Evolutionary conservation across 2,888 invertebrate genomes (phyloP), one percentile per base, ranked within the genome.

Genomic region (Ichneumon xanthorius): DNA sequence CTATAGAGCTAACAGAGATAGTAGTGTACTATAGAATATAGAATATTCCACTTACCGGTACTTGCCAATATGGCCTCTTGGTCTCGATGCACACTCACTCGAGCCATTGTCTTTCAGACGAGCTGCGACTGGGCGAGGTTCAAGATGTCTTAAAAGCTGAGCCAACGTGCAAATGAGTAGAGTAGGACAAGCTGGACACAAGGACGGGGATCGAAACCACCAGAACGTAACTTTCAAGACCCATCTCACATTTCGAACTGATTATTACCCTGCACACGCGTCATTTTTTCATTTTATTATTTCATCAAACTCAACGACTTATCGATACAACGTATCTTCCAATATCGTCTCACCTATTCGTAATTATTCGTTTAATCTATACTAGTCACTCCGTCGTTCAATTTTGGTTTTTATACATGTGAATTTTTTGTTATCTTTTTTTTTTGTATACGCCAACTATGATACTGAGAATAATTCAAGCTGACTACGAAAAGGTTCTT

Each of bases 241-340:
- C 63, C 45, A n/a, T 61, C 63, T 33, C 14, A 65, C 48, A 61
- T 50, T 48, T 71, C 22, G 7, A 33, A 71, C 63, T 71, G 50
- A 19, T 50, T 71, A 26, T 71, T 71, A 40, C 19, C 65, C 67
- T 22, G 65, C 53, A 77, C 77, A 80, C 45, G 70, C 61, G 30
- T 40, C 16, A 80, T 84, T 82, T 77, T 48, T 82, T 82, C 71
- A 55, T 86, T 86, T 86, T 86, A 82, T 86, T 86, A 86, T 82
- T 73, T 86, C 82, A 68, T 86, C 85, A 86, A 86, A 86, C 82
- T 86, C 82, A 86, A 86, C 85, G 85, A 80, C 85, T 86, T 86
- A 86, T 86, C 67, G 77, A 80, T 86, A 86, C 85, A 86, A 68
- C 53, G 67, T 77, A 86, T 55, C 68, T 77, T 77, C 67, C 79